Percentiles rank a stretch among this genome's conserved stretches.
These are phyloP conservation scores for Tragelaphus imberbis DNA, from an alignment of 2,113 vertebrate species.

Conservation along the genomic window DNA sequence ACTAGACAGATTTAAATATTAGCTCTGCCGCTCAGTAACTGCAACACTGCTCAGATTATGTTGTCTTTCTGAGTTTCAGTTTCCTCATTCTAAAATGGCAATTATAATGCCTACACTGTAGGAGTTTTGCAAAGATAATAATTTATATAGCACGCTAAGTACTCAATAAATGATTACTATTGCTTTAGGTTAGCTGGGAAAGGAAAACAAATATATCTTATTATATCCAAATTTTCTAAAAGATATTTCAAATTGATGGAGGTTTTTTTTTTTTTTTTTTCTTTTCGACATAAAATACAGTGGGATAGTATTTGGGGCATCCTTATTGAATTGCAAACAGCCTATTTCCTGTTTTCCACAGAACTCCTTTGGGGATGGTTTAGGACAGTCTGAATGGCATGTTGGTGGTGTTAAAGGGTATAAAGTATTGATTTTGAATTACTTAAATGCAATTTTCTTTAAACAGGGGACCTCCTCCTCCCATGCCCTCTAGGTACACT, in stretches of 20 bases:
- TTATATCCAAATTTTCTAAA: not conserved
- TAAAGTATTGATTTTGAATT: not conserved
- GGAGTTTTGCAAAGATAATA: not conserved
- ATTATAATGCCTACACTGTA: not conserved
- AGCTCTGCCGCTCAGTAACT: not conserved
- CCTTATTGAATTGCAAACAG: not conserved
- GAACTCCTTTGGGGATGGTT: not conserved
- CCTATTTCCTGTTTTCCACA: not conserved
- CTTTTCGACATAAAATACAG: not conserved
- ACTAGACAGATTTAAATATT: not conserved
- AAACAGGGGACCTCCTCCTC: not conserved
- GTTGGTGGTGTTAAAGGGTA: not conserved
- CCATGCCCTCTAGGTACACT: not conserved
- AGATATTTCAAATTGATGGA: not conserved
- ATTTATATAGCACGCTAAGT: not conserved
- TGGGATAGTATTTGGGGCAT: not conserved
- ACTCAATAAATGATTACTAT: not conserved
- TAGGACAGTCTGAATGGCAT: not conserved
- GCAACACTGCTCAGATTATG: not conserved
- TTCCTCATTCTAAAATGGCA: not conserved
- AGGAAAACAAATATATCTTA: not conserved
- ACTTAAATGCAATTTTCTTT: not conserved
- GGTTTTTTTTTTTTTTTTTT: not conserved
- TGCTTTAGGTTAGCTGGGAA: not conserved
- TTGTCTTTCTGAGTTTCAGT: not conserved